These are phyloP conservation scores for Eubasilissa regina DNA, from an alignment of 1,140 invertebrate genomes.

Conservation along the genomic window DNA sequence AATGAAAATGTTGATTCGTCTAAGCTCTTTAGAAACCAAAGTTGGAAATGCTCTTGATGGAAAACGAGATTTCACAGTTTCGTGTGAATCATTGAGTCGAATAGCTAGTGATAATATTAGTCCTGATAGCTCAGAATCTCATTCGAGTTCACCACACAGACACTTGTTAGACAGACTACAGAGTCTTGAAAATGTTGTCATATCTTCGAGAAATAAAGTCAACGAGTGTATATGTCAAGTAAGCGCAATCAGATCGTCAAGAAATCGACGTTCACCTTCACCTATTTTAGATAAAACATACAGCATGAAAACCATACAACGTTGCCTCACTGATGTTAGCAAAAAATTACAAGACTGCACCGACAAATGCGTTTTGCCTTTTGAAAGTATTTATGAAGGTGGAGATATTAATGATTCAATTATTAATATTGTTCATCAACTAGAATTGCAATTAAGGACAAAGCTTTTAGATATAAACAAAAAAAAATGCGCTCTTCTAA, in stretches of 20 bases:
- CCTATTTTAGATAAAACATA: conserved; percentile 75
- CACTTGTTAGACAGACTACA: conserved; percentile 74
- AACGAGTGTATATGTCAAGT: conserved; percentile 73
- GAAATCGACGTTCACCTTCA: conserved; percentile 73
- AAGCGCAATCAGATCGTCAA: conserved; percentile 72
- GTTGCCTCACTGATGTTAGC: conserved; percentile 74
- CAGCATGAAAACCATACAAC: conserved; percentile 74
- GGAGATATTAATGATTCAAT: conserved; percentile 74
- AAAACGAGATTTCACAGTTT: conserved; percentile 69
- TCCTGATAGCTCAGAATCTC: conserved; percentile 65
- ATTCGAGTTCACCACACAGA: conserved; percentile 63
- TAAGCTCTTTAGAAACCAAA: conserved; percentile 83
- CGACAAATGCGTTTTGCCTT: conserved; percentile 71
- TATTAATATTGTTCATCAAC: conserved; percentile 75
- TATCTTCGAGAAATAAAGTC: conserved; percentile 72
- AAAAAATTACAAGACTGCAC: conserved; percentile 73
- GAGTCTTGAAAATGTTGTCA: conserved; percentile 74
- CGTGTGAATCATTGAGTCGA: conserved; percentile 72
- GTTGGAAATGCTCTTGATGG: conserved; percentile 75
- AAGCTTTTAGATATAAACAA: conserved; percentile 79
- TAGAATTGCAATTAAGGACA: conserved; percentile 77
- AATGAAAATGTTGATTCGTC: conserved; percentile 82
- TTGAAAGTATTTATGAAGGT: conserved; percentile 64
- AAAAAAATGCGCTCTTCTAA: conserved; percentile 74
- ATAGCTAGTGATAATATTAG: conserved; percentile 64